Base-by-base conservation (phyloP, 2,888 invertebrate species). In the Pecten maximus region DNA sequence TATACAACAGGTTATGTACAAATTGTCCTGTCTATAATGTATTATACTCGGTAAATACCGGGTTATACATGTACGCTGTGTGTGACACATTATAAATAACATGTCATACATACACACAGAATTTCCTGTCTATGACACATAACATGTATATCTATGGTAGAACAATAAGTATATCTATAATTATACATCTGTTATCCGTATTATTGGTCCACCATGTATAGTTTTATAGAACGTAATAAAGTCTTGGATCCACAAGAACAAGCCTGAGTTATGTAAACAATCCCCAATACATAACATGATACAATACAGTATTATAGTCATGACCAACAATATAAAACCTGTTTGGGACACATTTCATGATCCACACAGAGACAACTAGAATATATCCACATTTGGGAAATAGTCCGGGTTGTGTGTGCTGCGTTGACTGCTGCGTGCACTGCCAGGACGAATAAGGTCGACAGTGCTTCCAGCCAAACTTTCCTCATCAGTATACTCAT, bases 401-500 rank as follows among this genome's bases (percentile, higher is more conserved):
- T 50, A 8, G 19, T 74, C 28, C 10, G 87, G 40, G 40, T 88
- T 86, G 48, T 48, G 40, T 28, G 89, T 44, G n/a, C 91, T 91
- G 4, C 90, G 89, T 19, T 50, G 74, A 48, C 90, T 89, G 40
- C 91, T 91, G 10, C 92, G 91, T n/a, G 88, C 86, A 87, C 91
- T 93, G 88, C 89, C 90, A 6, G 93, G 92, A 2, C 93, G 92
- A 39, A 95, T 92, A 12, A 95, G 94, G 28, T 93, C 94, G 2
- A 93, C 93, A 0, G 95, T 95, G 89, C 95, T 95, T 40, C 95
- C 95, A 44, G 95, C 92, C 28, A 95, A 48, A 92, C 96, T 96
- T 89, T 94, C 93, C 10, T 94, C 95, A 86, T 95, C 96, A 28
- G 90, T 91, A n/a, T 91, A 92, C 87, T 88, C 89, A 8, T 87